These are phyloP conservation scores for Masnerella sp. DNA, from an alignment of 2,888 invertebrate genomes.

Conservation along the genomic window DNA sequence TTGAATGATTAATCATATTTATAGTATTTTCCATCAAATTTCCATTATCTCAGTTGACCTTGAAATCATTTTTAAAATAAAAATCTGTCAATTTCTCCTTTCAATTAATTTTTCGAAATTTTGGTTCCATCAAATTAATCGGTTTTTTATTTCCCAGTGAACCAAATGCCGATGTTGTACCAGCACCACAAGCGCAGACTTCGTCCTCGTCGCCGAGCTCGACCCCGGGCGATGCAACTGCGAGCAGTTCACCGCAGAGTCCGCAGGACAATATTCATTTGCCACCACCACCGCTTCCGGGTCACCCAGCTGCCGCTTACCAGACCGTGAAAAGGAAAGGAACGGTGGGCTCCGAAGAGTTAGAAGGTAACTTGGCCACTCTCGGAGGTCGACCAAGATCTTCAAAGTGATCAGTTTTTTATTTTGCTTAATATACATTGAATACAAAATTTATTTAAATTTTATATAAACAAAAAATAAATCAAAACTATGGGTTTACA, in stretches of 20 bases:
- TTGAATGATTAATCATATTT: too few species aligned
- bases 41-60: too few species aligned
- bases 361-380: conserved; percentile 87
- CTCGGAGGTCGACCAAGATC: conserved; percentile 92
- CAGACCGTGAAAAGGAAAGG: conserved; percentile 91
- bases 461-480: too few species aligned
- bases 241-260: conserved; percentile 80
- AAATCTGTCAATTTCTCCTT: too few species aligned
- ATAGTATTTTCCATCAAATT: too few species aligned
- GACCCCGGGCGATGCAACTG: conserved; percentile 81
- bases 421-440: too few species aligned
- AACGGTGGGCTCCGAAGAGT: conserved; percentile 82
- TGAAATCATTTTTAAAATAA: too few species aligned
- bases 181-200: conserved; percentile 89
- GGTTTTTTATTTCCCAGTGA: conserved; percentile 81
- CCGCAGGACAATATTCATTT: conserved; percentile 84
- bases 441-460: too few species aligned
- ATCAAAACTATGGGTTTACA: too few species aligned
- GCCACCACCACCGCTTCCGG: conserved; percentile 88
- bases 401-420: too few species aligned
- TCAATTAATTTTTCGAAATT: too few species aligned
- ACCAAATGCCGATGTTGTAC: conserved; percentile 88
- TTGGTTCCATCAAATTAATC: neutral
- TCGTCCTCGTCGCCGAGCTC: conserved; percentile 84
- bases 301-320: conserved; percentile 88